Evolutionary conservation across 64 coral and sea anemone species (phyloP).

Genomic region (Acropora tenuis): DNA sequence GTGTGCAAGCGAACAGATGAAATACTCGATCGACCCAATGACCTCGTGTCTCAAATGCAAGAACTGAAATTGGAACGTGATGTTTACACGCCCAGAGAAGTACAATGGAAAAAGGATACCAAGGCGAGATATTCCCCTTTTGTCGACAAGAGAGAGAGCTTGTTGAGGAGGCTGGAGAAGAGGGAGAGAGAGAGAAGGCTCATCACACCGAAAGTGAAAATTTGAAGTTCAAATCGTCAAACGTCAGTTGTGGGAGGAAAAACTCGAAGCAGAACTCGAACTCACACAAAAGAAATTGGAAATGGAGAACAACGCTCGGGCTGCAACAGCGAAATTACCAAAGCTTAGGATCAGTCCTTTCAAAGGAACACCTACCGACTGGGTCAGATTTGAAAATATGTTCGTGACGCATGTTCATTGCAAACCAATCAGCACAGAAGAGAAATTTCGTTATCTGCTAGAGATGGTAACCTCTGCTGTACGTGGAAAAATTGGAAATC

Average conservation of each 20-base stretch:
- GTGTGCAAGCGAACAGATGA: neutral
- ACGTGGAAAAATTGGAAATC: conserved; percentile 26
- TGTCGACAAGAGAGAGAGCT: conserved; percentile 18
- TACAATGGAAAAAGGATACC: conserved; percentile 56
- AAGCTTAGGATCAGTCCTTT: conserved; percentile 28
- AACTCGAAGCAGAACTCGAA: conserved; percentile 28
- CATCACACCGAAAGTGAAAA: conserved; percentile 10
- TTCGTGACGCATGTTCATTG: conserved; percentile 32
- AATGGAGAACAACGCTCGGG: conserved; percentile 3
- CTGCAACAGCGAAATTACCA: conserved; percentile 3
- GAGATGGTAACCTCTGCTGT: conserved; percentile 6
- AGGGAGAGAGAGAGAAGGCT: neutral
- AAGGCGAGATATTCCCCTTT: neutral
- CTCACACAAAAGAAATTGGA: conserved; percentile 45
- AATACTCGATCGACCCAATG: conserved; percentile 11
- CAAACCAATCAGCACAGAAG: conserved; percentile 28
- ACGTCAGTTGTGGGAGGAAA: conserved; percentile 53
- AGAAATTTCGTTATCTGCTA: conserved; percentile 53
- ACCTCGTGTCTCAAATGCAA: conserved; percentile 28
- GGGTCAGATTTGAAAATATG: conserved; percentile 63
- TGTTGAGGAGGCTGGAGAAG: conserved; percentile 3
- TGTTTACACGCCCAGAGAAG: neutral
- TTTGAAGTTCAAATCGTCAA: conserved; percentile 6
- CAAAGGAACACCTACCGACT: conserved; percentile 25
- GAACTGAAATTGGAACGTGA: conserved; percentile 37